These are phyloP conservation scores for Tenualosa thibaudeaui DNA, from an alignment of 2,797 vertebrate species.

Conservation along the genomic window DNA sequence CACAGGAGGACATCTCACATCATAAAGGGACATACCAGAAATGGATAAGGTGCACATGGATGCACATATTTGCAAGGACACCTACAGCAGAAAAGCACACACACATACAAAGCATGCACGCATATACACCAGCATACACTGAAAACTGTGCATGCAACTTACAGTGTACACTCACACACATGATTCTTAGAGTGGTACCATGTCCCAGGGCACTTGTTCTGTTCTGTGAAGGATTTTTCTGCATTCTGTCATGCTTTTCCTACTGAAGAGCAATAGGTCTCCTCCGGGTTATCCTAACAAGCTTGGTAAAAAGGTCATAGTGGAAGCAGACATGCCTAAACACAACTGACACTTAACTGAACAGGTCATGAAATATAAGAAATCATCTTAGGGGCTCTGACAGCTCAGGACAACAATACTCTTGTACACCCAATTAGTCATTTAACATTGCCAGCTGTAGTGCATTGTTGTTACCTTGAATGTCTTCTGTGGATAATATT, in stretches of 20 bases:
- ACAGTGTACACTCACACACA: not conserved
- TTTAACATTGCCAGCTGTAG: not conserved
- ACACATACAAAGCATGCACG: not conserved
- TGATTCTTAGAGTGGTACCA: too few species aligned
- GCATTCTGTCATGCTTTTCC: not conserved
- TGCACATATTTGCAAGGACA: not conserved
- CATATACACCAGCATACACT: too few species aligned
- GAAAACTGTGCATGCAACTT: too few species aligned
- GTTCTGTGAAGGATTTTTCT: not conserved
- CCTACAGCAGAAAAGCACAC: not conserved
- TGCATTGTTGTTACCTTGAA: conserved; percentile 38
- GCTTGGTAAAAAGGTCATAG: not conserved
- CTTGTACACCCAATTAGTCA: not conserved
- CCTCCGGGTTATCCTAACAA: not conserved
- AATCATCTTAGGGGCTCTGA: not conserved
- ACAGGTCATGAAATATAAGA: not conserved
- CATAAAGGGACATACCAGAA: too few species aligned
- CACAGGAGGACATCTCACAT: too few species aligned
- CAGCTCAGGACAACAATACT: not conserved
- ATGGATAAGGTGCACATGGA: not conserved
- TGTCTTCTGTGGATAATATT: conserved; percentile 27
- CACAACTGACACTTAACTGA: not conserved
- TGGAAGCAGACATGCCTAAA: not conserved
- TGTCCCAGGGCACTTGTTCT: too few species aligned
- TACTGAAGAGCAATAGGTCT: not conserved